These are phyloP conservation scores for Paragorgia papillata DNA, from an alignment of 92 coral and sea anemone species.

Conservation along the genomic window DNA sequence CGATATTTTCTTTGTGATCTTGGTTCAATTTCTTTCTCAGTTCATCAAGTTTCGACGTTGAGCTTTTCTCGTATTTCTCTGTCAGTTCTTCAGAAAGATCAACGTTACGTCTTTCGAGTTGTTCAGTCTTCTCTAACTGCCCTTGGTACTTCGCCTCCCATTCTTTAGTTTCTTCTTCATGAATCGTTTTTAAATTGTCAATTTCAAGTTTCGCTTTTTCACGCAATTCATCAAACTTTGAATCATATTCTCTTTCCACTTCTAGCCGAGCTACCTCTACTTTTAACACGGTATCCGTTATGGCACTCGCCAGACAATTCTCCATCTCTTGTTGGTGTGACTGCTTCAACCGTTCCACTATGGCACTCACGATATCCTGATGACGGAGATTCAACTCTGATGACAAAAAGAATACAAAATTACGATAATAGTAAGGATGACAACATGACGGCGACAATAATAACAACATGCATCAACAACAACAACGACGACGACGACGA, in stretches of 20 bases:
- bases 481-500: no score
- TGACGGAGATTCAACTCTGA: conserved; percentile 84
- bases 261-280: conserved; percentile 85
- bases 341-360: conserved; percentile 75
- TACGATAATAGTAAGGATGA: not conserved
- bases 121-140: conserved; percentile 44
- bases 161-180: conserved; percentile 58
- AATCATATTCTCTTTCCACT: conserved; percentile 80
- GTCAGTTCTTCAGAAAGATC: conserved; percentile 51
- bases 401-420: not conserved
- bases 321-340: conserved; percentile 87
- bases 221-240: conserved; percentile 57
- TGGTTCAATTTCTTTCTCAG: conserved; percentile 60
- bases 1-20: conserved; percentile 65
- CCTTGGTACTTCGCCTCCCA: conserved; percentile 68
- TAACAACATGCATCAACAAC: no score
- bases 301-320: conserved; percentile 77
- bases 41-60: conserved; percentile 67
- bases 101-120: conserved; percentile 47
- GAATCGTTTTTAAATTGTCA: conserved; percentile 46
- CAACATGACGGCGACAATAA: not conserved
- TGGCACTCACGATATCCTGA: conserved; percentile 77
- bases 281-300: conserved; percentile 88
- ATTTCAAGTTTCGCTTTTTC: conserved; percentile 16
- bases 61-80: conserved; percentile 65